Conservation (phyloP, 2,797 vertebrate genomes). For the Morelia viridis region DNA sequence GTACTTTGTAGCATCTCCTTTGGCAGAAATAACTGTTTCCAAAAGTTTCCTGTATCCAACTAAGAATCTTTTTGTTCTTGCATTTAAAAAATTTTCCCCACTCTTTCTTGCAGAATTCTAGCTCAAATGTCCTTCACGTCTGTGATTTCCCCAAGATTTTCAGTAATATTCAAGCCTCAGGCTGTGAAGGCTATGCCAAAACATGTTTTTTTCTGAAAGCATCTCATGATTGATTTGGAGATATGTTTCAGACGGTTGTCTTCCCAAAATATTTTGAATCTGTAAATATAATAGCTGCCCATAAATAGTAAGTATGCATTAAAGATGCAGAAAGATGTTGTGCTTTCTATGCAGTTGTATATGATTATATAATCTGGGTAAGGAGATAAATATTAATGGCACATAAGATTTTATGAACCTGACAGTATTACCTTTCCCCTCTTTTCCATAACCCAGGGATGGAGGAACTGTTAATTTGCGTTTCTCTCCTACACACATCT, state of each 20-base stretch:
- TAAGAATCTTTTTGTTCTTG: not conserved
- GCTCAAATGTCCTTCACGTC: not conserved
- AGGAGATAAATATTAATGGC: not conserved
- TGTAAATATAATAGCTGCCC: not conserved
- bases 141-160: not conserved
- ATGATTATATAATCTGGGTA: not conserved
- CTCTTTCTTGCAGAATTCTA: not conserved
- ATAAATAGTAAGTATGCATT: not conserved
- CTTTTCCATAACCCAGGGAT: conserved; percentile 90
- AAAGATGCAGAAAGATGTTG: not conserved
- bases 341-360: not conserved
- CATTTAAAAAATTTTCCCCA: not conserved
- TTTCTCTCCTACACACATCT: conserved; percentile 92
- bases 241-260: not conserved
- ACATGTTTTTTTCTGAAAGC: not conserved
- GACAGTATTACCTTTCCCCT: conserved; percentile 87
- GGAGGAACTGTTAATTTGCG: conserved; percentile 88
- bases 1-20: not conserved
- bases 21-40: not conserved
- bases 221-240: not conserved
- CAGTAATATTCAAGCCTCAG: not conserved
- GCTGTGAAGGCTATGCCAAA: not conserved
- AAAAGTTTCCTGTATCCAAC: not conserved
- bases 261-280: not conserved
- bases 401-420: not conserved